Base-by-base conservation (phyloP, 2,797 vertebrate genomes). In the Echiichthys vipera region DNA sequence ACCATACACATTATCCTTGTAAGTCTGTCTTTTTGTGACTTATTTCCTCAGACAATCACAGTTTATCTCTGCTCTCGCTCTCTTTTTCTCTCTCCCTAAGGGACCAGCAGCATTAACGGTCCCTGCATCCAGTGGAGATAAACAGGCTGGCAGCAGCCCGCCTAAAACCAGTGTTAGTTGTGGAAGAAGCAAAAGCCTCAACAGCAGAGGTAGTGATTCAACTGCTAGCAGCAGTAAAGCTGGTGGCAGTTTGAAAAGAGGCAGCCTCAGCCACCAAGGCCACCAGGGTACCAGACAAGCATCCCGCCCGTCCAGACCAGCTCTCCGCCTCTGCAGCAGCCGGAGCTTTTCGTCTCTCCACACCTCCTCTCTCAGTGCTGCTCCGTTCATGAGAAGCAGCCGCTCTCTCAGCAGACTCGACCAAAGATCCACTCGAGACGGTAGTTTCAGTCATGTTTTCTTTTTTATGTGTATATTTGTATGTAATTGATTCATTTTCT, bases 381-480 rank as follows among this genome's bases (percentile, higher is more conserved):
- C 84, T 37, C 84, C 85, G 0, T 91, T 90, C 78, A 86, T 82
- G 45, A 88, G 90, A 53, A 86, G 80, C 72, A 90, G 89, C 69
- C 85, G 71, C 59, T 91, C 93, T 4, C 89, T 92, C 59, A 77
- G 29, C 77, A 90, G 89, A 73, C 88, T 92, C 0, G 84, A 92
- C 58, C 69, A 81, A 27, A 83, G 65, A 74, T 13, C 74, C 53
- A 15, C 70, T 10, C 30, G 45, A 79, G 80, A 85, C 1, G 93
- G 94, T 95, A 90, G 64, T 27, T 37, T 24, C 11, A 24, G 7
- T 12, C 4, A 39, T 49, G 7, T 18, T 59, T 47, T 1, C 47
- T 55, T 53, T n/a, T 25, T 17, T 69, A 4, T 11, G 32, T 43
- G 5, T 64, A 50, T 43, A 22, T 53, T n/a, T 56, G 2, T 15